Evolutionary conservation across 2,888 invertebrate genomes (phyloP), one percentile per base, ranked within the genome.

Genomic region (Pollenia amentaria): DNA sequence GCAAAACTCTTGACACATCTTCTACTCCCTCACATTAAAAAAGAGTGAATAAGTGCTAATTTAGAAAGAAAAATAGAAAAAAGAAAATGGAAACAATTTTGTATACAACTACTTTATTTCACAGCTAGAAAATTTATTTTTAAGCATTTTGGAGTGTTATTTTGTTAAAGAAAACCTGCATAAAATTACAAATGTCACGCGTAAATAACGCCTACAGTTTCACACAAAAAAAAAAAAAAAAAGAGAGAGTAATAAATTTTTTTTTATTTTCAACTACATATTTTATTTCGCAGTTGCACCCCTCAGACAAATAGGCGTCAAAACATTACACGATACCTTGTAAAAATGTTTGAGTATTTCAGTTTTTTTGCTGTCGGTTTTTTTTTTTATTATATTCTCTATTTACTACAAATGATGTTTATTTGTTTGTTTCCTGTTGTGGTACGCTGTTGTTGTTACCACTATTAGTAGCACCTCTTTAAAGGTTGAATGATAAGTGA

Each of bases 121-220:
- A 29, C n/a, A 53, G 21, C 55, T 55, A 44, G 1, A n/a, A 73
- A 53, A 60, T 40, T 70, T 14, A n/a, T 57, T 14, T 67, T 8
- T 10, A 18, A 46, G 3, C 7, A 42, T 11, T 14, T 10, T 12
- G 9, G 12, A 42, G 3, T 21, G 40, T 29, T 3, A 29, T 62
- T 79, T 46, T 44, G 21, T 14, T 18, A 18, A 42, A 69, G 18
- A 3, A 73, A 42, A 85, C 51, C 81, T 53, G 81, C 81, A 72
- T 73, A 81, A 77, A 85, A 85, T 81, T 85, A 81, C 60, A 70
- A 85, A 69, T 78, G 85, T 78, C 85, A 81, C 73, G 67, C 77
- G 44, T 62, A 67, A 78, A 77, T 38, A 48, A 79, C 70, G 82
- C 86, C 86, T 76, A 48, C 73, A 67, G n/a, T 67, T 67, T 29